Evolutionary conservation across 2,797 vertebrate genomes (phyloP).

Genomic region (Strix occidentalis): DNA sequence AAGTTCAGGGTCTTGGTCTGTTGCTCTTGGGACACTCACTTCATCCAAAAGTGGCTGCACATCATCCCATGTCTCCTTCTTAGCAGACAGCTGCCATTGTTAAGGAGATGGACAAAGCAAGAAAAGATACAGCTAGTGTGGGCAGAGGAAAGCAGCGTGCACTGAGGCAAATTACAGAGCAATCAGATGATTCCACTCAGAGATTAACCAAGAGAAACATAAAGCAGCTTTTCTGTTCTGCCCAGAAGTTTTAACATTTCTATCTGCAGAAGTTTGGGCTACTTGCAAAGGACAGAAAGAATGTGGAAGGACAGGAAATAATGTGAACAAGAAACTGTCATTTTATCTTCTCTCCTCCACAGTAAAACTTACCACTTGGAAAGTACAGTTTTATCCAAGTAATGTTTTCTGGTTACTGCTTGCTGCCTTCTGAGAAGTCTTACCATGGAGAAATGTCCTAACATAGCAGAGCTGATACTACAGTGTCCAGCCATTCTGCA

Average conservation of each 20-base stretch:
- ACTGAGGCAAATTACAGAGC: neutral
- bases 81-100: neutral
- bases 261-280: neutral
- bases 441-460: neutral
- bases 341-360: neutral
- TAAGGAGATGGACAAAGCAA: neutral
- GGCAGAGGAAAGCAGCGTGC: neutral
- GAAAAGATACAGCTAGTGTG: neutral
- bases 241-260: neutral
- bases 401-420: neutral
- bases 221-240: neutral
- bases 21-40: neutral
- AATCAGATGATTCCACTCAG: neutral
- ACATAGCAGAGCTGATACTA: neutral
- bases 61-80: conserved; percentile 11
- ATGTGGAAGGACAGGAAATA: neutral
- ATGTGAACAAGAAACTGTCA: neutral
- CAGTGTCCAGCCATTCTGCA: neutral
- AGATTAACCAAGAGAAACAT: neutral
- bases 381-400: neutral
- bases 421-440: neutral
- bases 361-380: neutral
- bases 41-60: conserved; percentile 7
- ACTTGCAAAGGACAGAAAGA: neutral
- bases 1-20: neutral